Base-by-base conservation (phyloP, 2,113 vertebrate species). In the Asarcornis scutulata region DNA sequence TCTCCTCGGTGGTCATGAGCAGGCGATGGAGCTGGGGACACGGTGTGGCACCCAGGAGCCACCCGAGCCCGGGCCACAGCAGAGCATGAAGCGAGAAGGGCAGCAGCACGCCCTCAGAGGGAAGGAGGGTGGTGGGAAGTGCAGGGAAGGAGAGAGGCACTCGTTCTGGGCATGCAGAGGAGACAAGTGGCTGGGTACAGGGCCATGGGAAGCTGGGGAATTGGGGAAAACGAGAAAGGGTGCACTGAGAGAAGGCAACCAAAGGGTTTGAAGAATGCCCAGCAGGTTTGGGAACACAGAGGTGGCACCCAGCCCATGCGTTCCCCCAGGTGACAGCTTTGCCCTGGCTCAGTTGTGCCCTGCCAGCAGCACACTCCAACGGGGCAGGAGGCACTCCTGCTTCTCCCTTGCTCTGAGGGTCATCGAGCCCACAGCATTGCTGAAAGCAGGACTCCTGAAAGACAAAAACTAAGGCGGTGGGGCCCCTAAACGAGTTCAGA, bases 31-130 rank as follows among this genome's bases (percentile, higher is more conserved):
- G 42, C 32, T 46, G 48, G 36, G 77, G 32, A 63, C 2, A 1
- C 1, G 34, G 34, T 1, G 0, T 4, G 17, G 59, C 14, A 60
- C 58, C 31, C 66, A 46, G 32, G 32, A 62, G 36, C 59, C 83
- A 40, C 44, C 23, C 0, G 1, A 27, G 20, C 62, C 46, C 46
- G 10, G 20, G 46, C 20, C 46, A 4, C 9, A n/a, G 72, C 53
- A 68, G 46, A 44, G 52, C 44, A 29, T 0, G 2, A 53, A 86
- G 29, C 0, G 2, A 44, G 17, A 60, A 44, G 1, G 1, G 66
- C 23, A 59, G 46, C 21, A 74, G 55, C 15, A 46, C 17, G 23
- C 22, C 48, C 22, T 21, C 48, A 44, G 26, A 46, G 44, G 21
- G 22, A 48, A n/a, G 58, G 59, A 20, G 36, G 80, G 50, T 31